Percentiles rank a stretch among this genome's conserved stretches.
phyloP scores from a whole-genome alignment of 35 echinoderm and acorn worm species.

The Heliocidaris tuberculata region DNA sequence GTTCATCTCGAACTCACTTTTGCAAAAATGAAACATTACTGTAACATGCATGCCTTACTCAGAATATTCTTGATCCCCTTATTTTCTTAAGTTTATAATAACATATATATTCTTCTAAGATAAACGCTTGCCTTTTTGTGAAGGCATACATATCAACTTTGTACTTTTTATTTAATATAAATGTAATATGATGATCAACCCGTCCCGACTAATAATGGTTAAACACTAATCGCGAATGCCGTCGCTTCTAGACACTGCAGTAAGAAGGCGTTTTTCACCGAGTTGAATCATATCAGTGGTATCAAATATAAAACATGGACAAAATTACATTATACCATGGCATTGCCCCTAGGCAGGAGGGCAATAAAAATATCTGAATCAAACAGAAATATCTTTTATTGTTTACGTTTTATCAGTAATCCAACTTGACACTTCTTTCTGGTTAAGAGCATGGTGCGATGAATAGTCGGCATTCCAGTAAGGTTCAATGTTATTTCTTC shows the following conservation, averaged over 20 bases:
- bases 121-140: no score
- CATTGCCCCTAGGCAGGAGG: conserved; percentile 11
- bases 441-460: not conserved
- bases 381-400: conserved; percentile 38
- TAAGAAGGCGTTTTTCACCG: not conserved
- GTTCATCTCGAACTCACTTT: no score
- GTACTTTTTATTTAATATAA: no score
- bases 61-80: no score
- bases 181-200: no score
- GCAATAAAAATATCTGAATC: conserved; percentile 39
- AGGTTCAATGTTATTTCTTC: conserved; percentile 36
- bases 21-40: no score
- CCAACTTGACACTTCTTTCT: conserved; percentile 27
- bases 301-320: conserved; percentile 17
- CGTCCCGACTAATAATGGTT: no score
- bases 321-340: conserved; percentile 41
- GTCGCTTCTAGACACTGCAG: not conserved
- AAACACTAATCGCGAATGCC: no score
- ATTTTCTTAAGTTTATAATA: no score
- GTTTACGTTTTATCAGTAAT: conserved; percentile 28
- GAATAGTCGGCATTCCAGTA: conserved; percentile 8
- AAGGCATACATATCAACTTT: no score
- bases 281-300: not conserved
- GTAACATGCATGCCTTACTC: no score
- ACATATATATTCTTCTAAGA: no score